Percentiles rank a stretch among this genome's conserved stretches.
Conservation (phyloP, 2,797 vertebrate species). For the Champsocephalus esox region DNA sequence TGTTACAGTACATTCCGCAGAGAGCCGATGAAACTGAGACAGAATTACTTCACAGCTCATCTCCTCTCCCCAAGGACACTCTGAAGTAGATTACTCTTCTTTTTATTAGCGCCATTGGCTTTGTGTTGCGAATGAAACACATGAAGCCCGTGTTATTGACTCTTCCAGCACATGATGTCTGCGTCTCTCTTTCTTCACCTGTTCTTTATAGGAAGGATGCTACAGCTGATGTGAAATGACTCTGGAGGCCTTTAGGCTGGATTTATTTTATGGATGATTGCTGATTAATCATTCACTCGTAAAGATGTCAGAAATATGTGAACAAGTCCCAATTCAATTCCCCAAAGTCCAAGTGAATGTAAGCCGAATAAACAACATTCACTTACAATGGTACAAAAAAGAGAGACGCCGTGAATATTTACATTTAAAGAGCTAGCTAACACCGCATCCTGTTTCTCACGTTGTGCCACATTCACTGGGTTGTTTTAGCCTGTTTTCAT, state of each 20-base stretch:
- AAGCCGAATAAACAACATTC: no score
- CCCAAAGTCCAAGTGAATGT: no score
- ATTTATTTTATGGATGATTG: neutral
- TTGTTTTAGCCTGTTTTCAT: no score
- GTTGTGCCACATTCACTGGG: no score
- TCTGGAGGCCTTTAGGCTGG: neutral
- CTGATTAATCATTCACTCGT: neutral
- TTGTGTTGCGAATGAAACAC: conserved; percentile 16
- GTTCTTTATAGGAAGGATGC: neutral
- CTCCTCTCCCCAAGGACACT: conserved; percentile 20
- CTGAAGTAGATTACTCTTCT: conserved; percentile 20
- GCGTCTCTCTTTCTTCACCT: neutral
- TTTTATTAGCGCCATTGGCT: conserved; percentile 36
- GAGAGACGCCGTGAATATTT: no score
- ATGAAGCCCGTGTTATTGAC: neutral
- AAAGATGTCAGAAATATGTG: neutral
- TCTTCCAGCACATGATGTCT: conserved; percentile 10
- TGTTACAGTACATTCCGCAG: conserved; percentile 2
- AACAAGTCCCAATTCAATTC: no score
- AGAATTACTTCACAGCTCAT: conserved; percentile 39
- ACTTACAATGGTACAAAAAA: no score
- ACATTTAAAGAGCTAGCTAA: no score
- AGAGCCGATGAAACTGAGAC: conserved; percentile 20
- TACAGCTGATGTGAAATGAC: neutral
- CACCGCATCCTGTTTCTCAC: no score